Base-by-base conservation (phyloP, 2,113 vertebrate species). In the Megaptera novaeangliae region DNA sequence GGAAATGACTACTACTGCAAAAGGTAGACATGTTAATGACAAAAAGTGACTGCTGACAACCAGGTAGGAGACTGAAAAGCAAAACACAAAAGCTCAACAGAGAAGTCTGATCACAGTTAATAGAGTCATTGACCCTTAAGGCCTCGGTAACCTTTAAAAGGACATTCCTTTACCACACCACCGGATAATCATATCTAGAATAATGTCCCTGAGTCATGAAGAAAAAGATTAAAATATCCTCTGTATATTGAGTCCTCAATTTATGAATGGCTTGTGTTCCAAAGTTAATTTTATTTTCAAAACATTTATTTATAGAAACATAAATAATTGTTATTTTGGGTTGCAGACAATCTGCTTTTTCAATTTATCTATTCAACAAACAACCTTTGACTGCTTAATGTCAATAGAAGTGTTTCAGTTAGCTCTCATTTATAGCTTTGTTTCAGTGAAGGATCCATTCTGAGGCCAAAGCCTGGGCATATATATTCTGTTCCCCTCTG, bases 221-320 rank as follows among this genome's bases (percentile, higher is more conserved):
- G 81, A 71, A 93, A 88, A 78, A 83, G 13, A 92, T 84, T 49
- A 55, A 96, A 88, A 84, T 84, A 78, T 61, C 8, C 5, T 92
- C 84, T 82, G 3, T 94, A 57, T 59, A n/a, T 46, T 55, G 61
- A 88, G 18, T 63, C 83, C 21, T 59, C 59, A 61, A 36, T 44
- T 92, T 88, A 84, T 78, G 63, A 77, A 88, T 71, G 41, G 55
- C 44, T 92, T 96, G 4, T 88, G 25, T 92, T 92, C 57, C 44
- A 93, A 89, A 77, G 41, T 92, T 85, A 77, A 88, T 86, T 63
- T 93, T 72, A 91, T 82, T 92, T 84, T 66, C 39, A 80, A 68
- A 59, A 81, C 23, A 78, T 71, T 81, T 95, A 59, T 82, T 44
- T 77, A 61, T 86, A 57, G 39, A 68, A 90, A 92, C 39, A 55